A percentile compares a stretch with the other conserved stretches of the same genome.
Conservation (phyloP, 2,888 invertebrate genomes). For the Luperina testacea region DNA sequence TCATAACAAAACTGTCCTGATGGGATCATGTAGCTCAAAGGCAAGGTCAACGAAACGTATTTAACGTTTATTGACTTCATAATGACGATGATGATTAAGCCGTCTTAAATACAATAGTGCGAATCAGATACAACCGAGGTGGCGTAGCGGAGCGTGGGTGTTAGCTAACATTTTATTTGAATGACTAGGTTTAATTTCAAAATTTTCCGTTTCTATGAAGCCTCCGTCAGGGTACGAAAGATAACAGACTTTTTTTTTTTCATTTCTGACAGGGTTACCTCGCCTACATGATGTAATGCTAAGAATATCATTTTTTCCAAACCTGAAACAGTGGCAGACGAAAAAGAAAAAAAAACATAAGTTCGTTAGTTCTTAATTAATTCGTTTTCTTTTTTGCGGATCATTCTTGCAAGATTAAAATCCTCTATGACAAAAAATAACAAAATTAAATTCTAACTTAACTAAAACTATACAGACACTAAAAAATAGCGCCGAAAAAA, state of each 20-base stretch:
- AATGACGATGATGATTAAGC: slow-evolving; percentile 23
- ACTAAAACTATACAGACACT: too few relatives aligned
- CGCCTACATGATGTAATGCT: background rate
- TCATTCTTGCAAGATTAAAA: background rate
- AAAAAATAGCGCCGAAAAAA: background rate
- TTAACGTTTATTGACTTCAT: slow-evolving; percentile 31
- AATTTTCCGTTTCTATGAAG: background rate
- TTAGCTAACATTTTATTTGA: slow-evolving; percentile 2
- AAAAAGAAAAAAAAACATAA: too few relatives aligned
- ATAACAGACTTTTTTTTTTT: background rate
- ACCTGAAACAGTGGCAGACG: background rate
- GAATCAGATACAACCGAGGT: slow-evolving; percentile 17
- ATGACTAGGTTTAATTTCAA: background rate
- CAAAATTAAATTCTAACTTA: too few relatives aligned
- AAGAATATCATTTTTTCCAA: background rate
- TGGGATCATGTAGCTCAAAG: background rate
- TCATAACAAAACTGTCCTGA: background rate
- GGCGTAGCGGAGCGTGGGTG: slow-evolving; percentile 11
- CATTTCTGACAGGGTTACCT: too few relatives aligned
- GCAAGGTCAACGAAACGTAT: slow-evolving; percentile 7
- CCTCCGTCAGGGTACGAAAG: background rate
- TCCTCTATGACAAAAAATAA: background rate
- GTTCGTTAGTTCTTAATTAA: background rate
- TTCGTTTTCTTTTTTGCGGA: background rate
- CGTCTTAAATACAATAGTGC: slow-evolving; percentile 6